A percentile compares a stretch with the other conserved stretches of the same genome.
Evolutionary conservation across 2,797 vertebrate genomes (phyloP).

Genomic region (Scarus forsteni): DNA sequence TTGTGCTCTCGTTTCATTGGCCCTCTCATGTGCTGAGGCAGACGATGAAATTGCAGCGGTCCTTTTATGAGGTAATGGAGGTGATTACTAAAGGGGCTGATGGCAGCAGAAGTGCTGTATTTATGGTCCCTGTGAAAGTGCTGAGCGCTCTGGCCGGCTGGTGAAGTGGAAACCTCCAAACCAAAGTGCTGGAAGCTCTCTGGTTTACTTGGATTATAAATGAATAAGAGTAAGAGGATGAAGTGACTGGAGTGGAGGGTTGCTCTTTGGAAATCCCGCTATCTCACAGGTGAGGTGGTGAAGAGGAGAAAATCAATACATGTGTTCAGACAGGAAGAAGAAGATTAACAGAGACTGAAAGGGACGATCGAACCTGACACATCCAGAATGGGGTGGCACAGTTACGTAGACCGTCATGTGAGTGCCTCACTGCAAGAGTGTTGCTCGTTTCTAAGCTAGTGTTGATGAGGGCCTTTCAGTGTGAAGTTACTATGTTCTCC

Average conservation of each 20-base stretch:
- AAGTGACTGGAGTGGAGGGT: constrained; percentile 3
- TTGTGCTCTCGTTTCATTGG: constrained; percentile 51
- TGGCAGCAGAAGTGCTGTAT: constrained; percentile 73
- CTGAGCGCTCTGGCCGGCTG: constrained; percentile 39
- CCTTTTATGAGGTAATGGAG: constrained; percentile 69
- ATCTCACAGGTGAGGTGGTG: not conserved
- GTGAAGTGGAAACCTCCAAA: constrained; percentile 49
- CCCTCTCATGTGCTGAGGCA: constrained; percentile 66
- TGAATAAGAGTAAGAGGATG: constrained; percentile 32
- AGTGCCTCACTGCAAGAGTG: no score
- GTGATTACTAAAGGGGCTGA: constrained; percentile 77
- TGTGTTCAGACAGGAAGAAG: not conserved
- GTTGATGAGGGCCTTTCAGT: no score
- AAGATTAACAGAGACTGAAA: not conserved
- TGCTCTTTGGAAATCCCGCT: constrained; percentile 7
- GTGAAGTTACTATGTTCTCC: no score
- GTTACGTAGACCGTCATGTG: no score
- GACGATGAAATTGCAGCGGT: constrained; percentile 62
- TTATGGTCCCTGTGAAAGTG: constrained; percentile 69
- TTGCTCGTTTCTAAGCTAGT: no score
- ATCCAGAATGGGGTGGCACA: no score
- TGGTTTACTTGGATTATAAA: constrained; percentile 63
- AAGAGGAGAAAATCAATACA: constrained; percentile 1
- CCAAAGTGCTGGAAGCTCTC: constrained; percentile 33
- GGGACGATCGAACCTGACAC: no score